phyloP scores from a whole-genome alignment of 1,140 invertebrate species.

The Pentalonia nigronervosa region DNA sequence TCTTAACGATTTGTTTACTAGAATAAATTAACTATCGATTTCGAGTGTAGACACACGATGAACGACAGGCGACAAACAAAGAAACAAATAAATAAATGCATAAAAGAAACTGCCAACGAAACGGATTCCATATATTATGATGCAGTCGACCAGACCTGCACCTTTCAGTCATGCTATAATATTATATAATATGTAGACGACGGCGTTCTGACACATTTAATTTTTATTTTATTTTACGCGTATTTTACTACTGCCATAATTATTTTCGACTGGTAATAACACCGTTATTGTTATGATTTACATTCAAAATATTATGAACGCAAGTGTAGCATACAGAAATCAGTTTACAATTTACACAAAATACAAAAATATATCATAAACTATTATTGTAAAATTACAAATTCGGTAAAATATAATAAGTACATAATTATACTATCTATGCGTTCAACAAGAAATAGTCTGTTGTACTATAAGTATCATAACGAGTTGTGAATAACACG shows the following conservation, averaged over 20 bases:
- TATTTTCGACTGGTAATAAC: not conserved
- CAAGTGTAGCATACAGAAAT: not conserved
- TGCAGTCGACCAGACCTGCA: not conserved
- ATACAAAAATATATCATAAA: no score
- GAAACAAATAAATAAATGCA: not conserved
- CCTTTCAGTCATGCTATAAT: not conserved
- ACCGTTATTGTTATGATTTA: not conserved
- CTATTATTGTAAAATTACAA: not conserved
- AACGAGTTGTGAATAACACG: not conserved
- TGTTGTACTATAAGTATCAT: not conserved
- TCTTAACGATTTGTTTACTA: slow-evolving; percentile 19
- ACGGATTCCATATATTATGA: not conserved
- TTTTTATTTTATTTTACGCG: not conserved
- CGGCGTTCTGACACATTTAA: not conserved
- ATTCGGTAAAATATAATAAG: not conserved
- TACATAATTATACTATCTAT: not conserved
- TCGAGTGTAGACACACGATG: not conserved
- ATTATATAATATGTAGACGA: not conserved
- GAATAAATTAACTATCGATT: slow-evolving; percentile 43
- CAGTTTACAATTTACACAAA: not conserved
- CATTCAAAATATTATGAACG: not conserved
- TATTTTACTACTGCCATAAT: not conserved
- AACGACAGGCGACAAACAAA: not conserved
- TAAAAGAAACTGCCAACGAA: not conserved
- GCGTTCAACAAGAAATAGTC: not conserved